phyloP scores from a whole-genome alignment of 2,888 invertebrate species.

The Synergus itoensis region DNA sequence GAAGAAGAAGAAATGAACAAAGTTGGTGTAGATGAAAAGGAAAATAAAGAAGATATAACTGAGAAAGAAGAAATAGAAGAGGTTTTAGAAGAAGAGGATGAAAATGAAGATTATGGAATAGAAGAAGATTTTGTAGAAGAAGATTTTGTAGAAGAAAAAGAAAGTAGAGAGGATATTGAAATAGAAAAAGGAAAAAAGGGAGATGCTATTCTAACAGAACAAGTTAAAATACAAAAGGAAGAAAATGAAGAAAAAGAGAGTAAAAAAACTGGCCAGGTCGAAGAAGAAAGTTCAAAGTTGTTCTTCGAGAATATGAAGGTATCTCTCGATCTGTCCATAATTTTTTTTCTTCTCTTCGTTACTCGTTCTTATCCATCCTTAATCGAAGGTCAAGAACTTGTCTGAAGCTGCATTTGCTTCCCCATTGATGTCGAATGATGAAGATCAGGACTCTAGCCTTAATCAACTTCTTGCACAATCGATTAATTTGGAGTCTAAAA shows the following conservation, averaged over 20 bases:
- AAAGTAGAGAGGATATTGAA: not conserved
- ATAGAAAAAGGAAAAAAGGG: not conserved
- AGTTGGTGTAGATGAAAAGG: not conserved
- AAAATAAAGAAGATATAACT: not conserved
- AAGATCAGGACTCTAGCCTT: not conserved
- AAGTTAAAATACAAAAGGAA: not conserved
- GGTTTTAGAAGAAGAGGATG: not conserved
- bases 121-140: not conserved
- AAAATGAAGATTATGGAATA: not conserved
- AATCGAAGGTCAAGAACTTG: constrained; percentile 1
- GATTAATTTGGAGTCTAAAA: constrained; percentile 11
- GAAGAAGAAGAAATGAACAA: not conserved
- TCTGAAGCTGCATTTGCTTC: not conserved
- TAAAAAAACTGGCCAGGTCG: not conserved
- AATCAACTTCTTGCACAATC: not conserved
- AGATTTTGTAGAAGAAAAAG: not conserved
- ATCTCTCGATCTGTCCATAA: not conserved
- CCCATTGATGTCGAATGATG: not conserved
- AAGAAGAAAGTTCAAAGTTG: not conserved
- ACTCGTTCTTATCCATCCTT: not conserved
- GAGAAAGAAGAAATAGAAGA: not conserved
- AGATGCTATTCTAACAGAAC: not conserved
- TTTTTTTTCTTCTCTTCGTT: not conserved
- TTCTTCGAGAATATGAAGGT: not conserved
- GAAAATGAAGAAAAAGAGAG: not conserved